phyloP scores from a whole-genome alignment of 2,113 vertebrate genomes.

The Vidua macroura region DNA sequence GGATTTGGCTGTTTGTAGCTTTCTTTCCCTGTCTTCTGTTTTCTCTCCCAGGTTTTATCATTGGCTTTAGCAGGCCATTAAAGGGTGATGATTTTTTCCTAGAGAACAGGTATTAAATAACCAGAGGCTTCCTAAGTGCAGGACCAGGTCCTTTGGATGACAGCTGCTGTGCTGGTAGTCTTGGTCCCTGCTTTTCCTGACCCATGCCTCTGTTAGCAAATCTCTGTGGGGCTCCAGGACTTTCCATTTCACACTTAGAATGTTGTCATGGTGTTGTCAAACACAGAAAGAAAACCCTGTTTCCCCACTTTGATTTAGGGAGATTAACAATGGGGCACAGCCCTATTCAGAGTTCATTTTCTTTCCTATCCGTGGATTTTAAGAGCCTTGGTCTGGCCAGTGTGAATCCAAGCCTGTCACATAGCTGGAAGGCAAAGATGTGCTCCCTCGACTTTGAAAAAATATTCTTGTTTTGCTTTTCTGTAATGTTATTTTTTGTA shows the following conservation, averaged over 20 bases:
- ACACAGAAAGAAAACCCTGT: not conserved
- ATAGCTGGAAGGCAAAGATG: conserved; percentile 1
- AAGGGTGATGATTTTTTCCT: not conserved
- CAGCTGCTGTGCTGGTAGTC: not conserved
- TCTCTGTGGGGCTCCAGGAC: not conserved
- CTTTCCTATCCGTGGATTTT: not conserved
- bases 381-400: not conserved
- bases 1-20: not conserved
- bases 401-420: not conserved
- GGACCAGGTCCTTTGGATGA: not conserved
- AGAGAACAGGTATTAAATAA: not conserved
- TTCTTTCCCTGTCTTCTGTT: not conserved
- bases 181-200: not conserved
- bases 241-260: not conserved
- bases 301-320: not conserved
- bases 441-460: not conserved
- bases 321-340: not conserved
- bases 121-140: not conserved
- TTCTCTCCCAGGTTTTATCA: not conserved
- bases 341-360: not conserved
- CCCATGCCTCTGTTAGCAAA: not conserved
- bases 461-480: not conserved
- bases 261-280: not conserved
- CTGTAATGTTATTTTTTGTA: not conserved
- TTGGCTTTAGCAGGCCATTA: not conserved